Evolutionary conservation across 1,140 invertebrate species (phyloP).

Genomic region (Zaprionus davidi): DNA sequence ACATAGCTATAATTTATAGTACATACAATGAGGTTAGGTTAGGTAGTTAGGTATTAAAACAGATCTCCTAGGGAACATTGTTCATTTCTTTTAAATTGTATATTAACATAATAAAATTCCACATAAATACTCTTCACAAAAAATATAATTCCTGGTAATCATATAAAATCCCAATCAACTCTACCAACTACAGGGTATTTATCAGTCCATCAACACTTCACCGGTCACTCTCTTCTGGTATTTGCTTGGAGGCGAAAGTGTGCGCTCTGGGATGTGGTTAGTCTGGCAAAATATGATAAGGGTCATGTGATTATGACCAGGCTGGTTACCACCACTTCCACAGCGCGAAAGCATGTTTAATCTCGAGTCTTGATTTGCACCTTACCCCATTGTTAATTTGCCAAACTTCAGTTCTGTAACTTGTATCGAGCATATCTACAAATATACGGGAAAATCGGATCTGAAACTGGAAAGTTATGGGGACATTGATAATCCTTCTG

Average conservation of each 20-base stretch:
- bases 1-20: too few species aligned
- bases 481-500: conserved; percentile 31
- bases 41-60: too few species aligned
- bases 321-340: not conserved
- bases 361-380: conserved; percentile 12
- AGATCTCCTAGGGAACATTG: too few species aligned
- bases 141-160: too few species aligned
- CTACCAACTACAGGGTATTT: conserved; percentile 6
- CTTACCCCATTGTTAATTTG: conserved; percentile 10
- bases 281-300: conserved; percentile 48
- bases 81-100: too few species aligned
- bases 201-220: not conserved
- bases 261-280: conserved; percentile 63
- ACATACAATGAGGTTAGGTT: too few species aligned
- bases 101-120: too few species aligned
- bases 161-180: too few species aligned
- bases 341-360: conserved; percentile 24
- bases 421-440: conserved; percentile 24
- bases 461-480: conserved; percentile 15
- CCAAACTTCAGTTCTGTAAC: conserved; percentile 4
- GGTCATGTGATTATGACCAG: conserved; percentile 43
- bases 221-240: conserved; percentile 22
- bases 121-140: too few species aligned
- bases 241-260: conserved; percentile 72
- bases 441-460: conserved; percentile 16